These are phyloP conservation scores for Caenorhabditis virilis DNA, from an alignment of 2,888 invertebrate genomes.

Conservation along the genomic window DNA sequence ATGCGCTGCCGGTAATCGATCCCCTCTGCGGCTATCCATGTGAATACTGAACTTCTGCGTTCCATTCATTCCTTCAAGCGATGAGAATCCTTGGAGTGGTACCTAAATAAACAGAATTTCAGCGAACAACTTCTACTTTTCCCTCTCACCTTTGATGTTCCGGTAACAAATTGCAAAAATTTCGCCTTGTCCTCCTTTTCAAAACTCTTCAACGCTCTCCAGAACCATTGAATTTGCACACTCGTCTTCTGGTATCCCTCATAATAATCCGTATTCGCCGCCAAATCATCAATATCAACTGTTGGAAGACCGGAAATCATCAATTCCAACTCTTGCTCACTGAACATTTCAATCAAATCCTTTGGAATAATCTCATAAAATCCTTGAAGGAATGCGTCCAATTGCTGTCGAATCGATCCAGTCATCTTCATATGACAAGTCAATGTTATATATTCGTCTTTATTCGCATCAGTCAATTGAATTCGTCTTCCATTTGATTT, in stretches of 20 bases:
- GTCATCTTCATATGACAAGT: conserved; percentile 93
- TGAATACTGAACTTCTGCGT: conserved; percentile 90
- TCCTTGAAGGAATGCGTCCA: conserved; percentile 83
- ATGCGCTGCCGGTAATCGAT: conserved; percentile 86
- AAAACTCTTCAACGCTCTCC: conserved; percentile 85
- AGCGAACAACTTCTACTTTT: conserved; percentile 1
- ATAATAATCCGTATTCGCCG: conserved; percentile 85
- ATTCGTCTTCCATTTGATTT: conserved; percentile 82
- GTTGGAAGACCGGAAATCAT: conserved; percentile 86
- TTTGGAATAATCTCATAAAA: conserved; percentile 91
- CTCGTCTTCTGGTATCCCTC: conserved; percentile 85
- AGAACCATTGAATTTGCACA: conserved; percentile 88
- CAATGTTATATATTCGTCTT: conserved; percentile 84
- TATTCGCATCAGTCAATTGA: conserved; percentile 83
- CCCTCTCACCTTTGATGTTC: conserved; percentile 82
- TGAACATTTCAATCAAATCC: conserved; percentile 86
- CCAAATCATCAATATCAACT: conserved; percentile 87
- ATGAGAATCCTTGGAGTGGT: conserved; percentile 80
- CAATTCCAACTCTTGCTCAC: conserved; percentile 86
- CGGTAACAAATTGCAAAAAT: conserved; percentile 89
- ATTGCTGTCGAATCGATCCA: conserved; percentile 74
- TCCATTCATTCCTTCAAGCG: conserved; percentile 89
- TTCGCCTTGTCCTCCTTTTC: conserved; percentile 88
- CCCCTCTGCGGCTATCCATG: conserved; percentile 80
- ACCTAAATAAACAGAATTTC: conserved; percentile 45